A percentile compares a stretch with the other conserved stretches of the same genome.
These are phyloP conservation scores for Pyrrhosoma nymphula DNA, from an alignment of 2,888 invertebrate genomes.

Conservation along the genomic window DNA sequence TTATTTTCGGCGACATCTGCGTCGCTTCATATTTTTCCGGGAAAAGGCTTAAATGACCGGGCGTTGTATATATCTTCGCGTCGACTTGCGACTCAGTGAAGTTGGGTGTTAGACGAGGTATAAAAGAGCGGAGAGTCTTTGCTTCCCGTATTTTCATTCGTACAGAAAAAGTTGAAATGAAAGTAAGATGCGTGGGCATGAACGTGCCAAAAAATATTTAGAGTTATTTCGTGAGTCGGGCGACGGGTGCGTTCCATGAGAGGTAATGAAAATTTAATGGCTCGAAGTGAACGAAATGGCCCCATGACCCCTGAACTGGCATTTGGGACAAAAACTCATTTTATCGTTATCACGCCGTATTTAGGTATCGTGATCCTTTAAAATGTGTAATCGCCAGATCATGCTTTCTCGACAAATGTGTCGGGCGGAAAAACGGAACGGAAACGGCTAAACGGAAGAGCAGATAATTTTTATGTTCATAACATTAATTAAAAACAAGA, in stretches of 20 bases:
- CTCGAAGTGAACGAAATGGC: background rate
- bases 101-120: background rate
- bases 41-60: background rate
- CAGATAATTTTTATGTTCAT: background rate
- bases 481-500: background rate
- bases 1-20: background rate
- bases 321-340: background rate
- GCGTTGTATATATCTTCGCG: background rate
- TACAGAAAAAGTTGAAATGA: background rate
- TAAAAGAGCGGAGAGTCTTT: background rate
- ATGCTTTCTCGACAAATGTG: background rate
- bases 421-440: no score
- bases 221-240: background rate
- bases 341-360: background rate
- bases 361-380: background rate
- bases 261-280: slow-evolving; percentile 8
- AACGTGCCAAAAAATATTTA: background rate
- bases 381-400: background rate
- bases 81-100: background rate
- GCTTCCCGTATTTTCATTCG: background rate
- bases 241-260: background rate
- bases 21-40: background rate
- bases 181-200: background rate
- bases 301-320: background rate
- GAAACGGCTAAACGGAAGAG: background rate